phyloP scores from a whole-genome alignment of 2,113 vertebrate species.

The Lepus americanus region DNA sequence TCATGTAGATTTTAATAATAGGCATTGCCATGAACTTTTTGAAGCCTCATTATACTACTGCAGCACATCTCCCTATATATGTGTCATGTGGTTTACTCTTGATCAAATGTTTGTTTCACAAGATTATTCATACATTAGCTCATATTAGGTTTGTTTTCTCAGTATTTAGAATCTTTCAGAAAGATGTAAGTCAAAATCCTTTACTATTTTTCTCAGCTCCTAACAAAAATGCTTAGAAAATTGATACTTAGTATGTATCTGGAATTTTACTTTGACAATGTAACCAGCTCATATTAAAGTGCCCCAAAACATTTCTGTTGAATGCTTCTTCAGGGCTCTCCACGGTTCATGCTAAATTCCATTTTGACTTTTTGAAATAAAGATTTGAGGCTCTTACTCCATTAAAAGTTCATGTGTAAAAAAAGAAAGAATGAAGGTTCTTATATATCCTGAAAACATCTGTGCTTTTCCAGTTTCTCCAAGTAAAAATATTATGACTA shows the following conservation, averaged over 20 bases:
- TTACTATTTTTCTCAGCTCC: not conserved
- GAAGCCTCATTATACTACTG: not conserved
- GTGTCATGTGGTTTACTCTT: constrained; percentile 8
- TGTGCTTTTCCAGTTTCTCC: not conserved
- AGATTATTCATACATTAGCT: constrained; percentile 1
- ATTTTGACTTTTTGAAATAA: constrained; percentile 39
- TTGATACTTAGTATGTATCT: not conserved
- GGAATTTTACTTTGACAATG: not conserved
- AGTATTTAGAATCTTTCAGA: not conserved
- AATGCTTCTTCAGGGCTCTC: not conserved
- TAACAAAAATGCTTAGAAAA: constrained; percentile 13
- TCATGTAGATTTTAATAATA: too few relatives aligned
- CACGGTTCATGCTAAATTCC: not conserved
- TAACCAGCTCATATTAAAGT: not conserved
- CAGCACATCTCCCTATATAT: not conserved
- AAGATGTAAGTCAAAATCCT: not conserved
- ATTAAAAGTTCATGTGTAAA: not conserved
- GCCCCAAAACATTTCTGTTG: not conserved
- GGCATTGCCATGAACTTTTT: too few relatives aligned
- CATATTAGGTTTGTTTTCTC: not conserved
- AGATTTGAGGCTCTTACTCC: not conserved
- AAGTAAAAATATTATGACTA: not conserved
- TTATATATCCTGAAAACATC: not conserved
- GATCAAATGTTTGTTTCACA: not conserved
- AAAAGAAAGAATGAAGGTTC: not conserved